A percentile compares a stretch with the other conserved stretches of the same genome.
Evolutionary conservation across 1,140 invertebrate genomes (phyloP).

Genomic region (Drosophila prosaltans): DNA sequence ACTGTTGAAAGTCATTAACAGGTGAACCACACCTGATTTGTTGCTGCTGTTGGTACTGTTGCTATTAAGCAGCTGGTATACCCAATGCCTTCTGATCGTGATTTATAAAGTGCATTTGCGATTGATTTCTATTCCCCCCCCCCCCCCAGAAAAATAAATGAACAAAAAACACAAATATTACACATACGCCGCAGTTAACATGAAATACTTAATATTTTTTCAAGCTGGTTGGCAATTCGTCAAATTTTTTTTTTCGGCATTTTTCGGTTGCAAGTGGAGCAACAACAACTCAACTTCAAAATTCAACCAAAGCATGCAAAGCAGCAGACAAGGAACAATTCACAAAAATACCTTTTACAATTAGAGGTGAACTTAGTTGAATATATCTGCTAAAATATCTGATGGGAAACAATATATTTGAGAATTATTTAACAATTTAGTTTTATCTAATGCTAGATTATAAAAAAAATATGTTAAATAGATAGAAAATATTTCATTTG

Average conservation of each 20-base stretch:
- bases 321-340: background rate
- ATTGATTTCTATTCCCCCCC: conserved; percentile 51
- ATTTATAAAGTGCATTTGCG: conserved; percentile 61
- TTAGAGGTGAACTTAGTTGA: background rate
- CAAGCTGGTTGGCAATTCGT: conserved; percentile 28
- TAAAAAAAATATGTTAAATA: too few relatives aligned
- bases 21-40: conserved; percentile 57
- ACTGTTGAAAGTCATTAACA: conserved; percentile 74
- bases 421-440: too few relatives aligned
- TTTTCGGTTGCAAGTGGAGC: background rate
- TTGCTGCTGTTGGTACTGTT: background rate
- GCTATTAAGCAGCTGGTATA: conserved; percentile 39
- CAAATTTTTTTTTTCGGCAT: conserved; percentile 32
- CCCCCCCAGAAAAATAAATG: conserved; percentile 27
- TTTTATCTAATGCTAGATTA: too few relatives aligned
- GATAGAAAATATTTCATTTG: too few relatives aligned
- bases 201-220: conserved; percentile 45
- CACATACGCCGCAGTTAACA: conserved; percentile 56
- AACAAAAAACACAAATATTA: conserved; percentile 36
- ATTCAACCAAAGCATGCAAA: background rate
- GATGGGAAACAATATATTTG: too few relatives aligned
- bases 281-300: conserved; percentile 8
- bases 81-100: conserved; percentile 49
- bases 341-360: background rate
- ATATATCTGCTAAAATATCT: too few relatives aligned